These are phyloP conservation scores for Cryptoprocta ferox DNA, from an alignment of 2,797 vertebrate species.

Conservation along the genomic window DNA sequence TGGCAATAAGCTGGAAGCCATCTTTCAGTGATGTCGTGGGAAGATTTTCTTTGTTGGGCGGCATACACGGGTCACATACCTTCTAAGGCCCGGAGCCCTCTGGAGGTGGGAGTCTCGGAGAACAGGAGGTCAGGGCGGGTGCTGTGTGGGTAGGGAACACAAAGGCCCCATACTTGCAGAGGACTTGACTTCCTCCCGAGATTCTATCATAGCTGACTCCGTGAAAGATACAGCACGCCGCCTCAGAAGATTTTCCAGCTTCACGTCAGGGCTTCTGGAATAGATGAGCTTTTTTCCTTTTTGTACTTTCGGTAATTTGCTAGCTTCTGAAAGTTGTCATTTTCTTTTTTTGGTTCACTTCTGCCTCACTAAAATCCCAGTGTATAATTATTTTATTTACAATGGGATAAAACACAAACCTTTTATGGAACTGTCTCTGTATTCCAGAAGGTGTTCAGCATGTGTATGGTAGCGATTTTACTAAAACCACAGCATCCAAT, in stretches of 20 bases:
- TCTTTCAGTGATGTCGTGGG: neutral
- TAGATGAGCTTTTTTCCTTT: neutral
- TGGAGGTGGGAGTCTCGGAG: neutral
- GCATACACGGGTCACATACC: neutral
- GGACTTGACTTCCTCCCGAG: neutral
- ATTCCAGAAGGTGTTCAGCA: neutral
- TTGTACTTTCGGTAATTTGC: neutral
- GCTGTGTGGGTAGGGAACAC: neutral
- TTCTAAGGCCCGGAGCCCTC: neutral
- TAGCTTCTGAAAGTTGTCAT: conserved; percentile 28
- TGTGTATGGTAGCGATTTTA: neutral
- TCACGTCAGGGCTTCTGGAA: neutral
- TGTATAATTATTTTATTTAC: conserved; percentile 33
- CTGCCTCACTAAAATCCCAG: neutral
- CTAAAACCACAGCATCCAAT: neutral
- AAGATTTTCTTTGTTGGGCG: neutral
- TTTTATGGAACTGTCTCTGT: conserved; percentile 17
- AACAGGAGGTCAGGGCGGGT: neutral
- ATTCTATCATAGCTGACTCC: neutral
- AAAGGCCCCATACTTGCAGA: neutral
- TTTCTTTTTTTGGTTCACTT: conserved; percentile 17
- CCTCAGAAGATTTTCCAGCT: neutral
- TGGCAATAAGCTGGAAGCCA: neutral
- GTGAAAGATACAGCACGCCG: neutral
- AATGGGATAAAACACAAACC: neutral